These are phyloP conservation scores for fruit fly (Drosophila melanogaster) DNA, from an alignment of 1,140 invertebrate genomes.

Conservation along the genomic window Release_6_plus_ISO1_MT NT_033777.3:18047001-18047500, in stretches of 20 bases:
- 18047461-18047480: constrained; percentile 82
- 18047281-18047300: constrained; percentile 64
- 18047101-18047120: constrained; percentile 97
- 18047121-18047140: constrained; percentile 95
- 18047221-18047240: constrained; percentile 71
- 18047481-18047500: constrained; percentile 87
- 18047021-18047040: constrained; percentile 35
- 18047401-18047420: constrained; percentile 94
- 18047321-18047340: constrained; percentile 80
- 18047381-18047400: constrained; percentile 91
- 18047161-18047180: constrained; percentile 41
- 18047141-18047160: constrained; percentile 89
- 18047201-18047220: constrained; percentile 50
- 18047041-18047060: constrained; percentile 88
- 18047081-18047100: constrained; percentile 92
- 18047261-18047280: constrained; percentile 70
- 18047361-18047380: constrained; percentile 92
- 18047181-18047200: constrained; percentile 52
- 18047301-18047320: constrained; percentile 57
- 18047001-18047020: constrained; percentile 24
- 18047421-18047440: constrained; percentile 90
- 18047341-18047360: constrained; percentile 81
- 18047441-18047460: constrained; percentile 88
- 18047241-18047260: constrained; percentile 75
- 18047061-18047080: constrained; percentile 93